These are phyloP conservation scores for Lithophane semibrunnea DNA, from an alignment of 2,888 invertebrate genomes.

Conservation along the genomic window DNA sequence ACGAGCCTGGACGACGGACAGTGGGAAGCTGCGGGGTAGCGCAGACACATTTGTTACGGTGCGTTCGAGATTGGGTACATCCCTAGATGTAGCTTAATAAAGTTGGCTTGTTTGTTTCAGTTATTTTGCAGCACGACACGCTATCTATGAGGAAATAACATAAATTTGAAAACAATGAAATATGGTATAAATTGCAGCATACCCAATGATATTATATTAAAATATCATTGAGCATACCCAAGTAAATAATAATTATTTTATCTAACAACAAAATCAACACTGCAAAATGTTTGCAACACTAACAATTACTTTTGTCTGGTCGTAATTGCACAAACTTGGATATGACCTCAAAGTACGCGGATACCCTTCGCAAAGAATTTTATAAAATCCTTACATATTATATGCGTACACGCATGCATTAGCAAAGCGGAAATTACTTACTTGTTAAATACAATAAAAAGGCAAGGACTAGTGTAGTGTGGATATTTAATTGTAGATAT, in stretches of 20 bases:
- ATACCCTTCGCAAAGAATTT: slow-evolving; percentile 44
- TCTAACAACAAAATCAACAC: slow-evolving; percentile 32
- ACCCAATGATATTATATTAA: too few relatives aligned
- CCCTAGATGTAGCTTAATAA: too few relatives aligned
- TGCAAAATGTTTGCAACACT: slow-evolving; percentile 34
- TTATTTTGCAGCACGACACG: too few relatives aligned
- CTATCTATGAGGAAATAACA: too few relatives aligned
- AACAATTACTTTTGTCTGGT: slow-evolving; percentile 19
- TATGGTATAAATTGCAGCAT: neutral
- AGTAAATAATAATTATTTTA: slow-evolving; percentile 18
- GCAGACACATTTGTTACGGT: too few relatives aligned
- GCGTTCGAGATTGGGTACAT: too few relatives aligned
- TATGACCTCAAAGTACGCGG: slow-evolving; percentile 43
- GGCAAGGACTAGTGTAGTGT: slow-evolving; percentile 21
- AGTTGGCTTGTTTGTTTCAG: too few relatives aligned
- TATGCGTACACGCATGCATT: slow-evolving; percentile 22
- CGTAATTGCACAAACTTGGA: slow-evolving; percentile 32
- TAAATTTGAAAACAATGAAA: too few relatives aligned
- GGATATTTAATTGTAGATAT: slow-evolving; percentile 12
- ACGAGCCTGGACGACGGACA: too few relatives aligned
- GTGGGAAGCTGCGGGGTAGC: too few relatives aligned
- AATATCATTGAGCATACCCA: neutral
- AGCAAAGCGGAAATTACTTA: slow-evolving; percentile 47
- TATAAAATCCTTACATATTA: slow-evolving; percentile 38
- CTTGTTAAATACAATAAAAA: slow-evolving; percentile 42